Evolutionary conservation across 2,113 vertebrate genomes (phyloP).

Genomic region (Lepisosteus osseus): DNA sequence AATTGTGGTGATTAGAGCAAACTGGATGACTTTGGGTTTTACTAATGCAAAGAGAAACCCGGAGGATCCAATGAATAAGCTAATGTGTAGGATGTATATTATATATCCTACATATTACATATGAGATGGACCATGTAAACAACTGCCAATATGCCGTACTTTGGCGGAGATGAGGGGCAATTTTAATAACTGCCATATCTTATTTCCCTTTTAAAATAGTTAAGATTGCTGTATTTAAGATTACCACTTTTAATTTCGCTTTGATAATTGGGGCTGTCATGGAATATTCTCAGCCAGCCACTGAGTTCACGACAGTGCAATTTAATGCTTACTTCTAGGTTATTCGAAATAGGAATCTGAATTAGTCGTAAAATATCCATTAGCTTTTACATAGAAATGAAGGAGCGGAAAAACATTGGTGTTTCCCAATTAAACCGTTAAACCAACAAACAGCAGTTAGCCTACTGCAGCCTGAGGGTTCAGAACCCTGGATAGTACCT

Average conservation of each 20-base stretch:
- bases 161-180: too few species aligned
- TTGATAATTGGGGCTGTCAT: background rate
- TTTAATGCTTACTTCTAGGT: background rate
- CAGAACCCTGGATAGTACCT: slow-evolving; percentile 6
- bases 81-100: slow-evolving; percentile 43
- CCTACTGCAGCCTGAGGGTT: background rate
- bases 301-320: background rate
- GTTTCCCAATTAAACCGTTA: background rate
- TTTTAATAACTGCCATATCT: too few species aligned
- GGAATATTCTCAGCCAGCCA: background rate
- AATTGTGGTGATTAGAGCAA: slow-evolving; percentile 94
- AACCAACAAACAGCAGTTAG: background rate
- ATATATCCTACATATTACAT: slow-evolving; percentile 20
- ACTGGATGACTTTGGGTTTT: slow-evolving; percentile 95
- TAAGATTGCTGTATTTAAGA: background rate
- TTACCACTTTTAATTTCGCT: background rate
- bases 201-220: too few species aligned
- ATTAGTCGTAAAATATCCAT: background rate
- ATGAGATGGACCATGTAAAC: background rate
- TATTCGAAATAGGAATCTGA: background rate
- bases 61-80: slow-evolving; percentile 58
- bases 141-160: too few species aligned
- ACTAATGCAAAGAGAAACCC: slow-evolving; percentile 82
- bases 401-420: background rate
- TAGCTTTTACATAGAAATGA: background rate